phyloP scores from a whole-genome alignment of 2,888 invertebrate species.

The Dasysyrphus albostriatus region DNA sequence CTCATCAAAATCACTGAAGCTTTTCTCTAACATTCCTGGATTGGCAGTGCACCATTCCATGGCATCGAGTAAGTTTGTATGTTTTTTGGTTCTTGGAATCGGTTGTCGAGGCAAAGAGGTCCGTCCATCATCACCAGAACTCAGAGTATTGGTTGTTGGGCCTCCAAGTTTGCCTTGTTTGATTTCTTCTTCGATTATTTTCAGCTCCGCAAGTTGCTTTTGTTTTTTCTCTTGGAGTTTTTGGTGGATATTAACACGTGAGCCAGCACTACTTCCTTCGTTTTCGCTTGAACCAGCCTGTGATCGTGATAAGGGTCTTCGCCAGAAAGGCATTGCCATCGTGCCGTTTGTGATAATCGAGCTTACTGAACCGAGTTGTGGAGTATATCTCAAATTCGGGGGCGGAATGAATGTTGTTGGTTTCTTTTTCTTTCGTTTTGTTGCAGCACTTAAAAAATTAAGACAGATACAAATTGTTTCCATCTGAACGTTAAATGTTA shows the following conservation, averaged over 20 bases:
- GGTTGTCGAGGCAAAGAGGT: constrained; percentile 85
- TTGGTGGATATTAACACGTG: constrained; percentile 93
- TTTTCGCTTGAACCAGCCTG: constrained; percentile 89
- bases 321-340: constrained; percentile 89
- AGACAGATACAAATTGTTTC: neutral
- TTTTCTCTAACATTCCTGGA: constrained; percentile 77
- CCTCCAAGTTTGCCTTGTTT: constrained; percentile 91
- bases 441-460: constrained; percentile 79
- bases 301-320: constrained; percentile 88
- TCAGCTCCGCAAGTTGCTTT: constrained; percentile 92
- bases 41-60: constrained; percentile 78
- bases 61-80: constrained; percentile 85
- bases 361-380: constrained; percentile 62
- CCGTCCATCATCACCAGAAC: constrained; percentile 84
- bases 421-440: constrained; percentile 93
- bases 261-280: constrained; percentile 90
- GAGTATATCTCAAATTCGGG: constrained; percentile 83
- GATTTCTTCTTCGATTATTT: constrained; percentile 94
- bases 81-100: constrained; percentile 89
- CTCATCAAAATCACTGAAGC: constrained; percentile 82
- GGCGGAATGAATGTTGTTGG: constrained; percentile 95
- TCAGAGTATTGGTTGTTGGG: constrained; percentile 84
- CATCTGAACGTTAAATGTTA: neutral
- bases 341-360: constrained; percentile 79
- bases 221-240: constrained; percentile 95